A percentile compares a stretch with the other conserved stretches of the same genome.
These are phyloP conservation scores for Sarcophaga carnaria DNA, from an alignment of 2,888 invertebrate species.

Conservation along the genomic window DNA sequence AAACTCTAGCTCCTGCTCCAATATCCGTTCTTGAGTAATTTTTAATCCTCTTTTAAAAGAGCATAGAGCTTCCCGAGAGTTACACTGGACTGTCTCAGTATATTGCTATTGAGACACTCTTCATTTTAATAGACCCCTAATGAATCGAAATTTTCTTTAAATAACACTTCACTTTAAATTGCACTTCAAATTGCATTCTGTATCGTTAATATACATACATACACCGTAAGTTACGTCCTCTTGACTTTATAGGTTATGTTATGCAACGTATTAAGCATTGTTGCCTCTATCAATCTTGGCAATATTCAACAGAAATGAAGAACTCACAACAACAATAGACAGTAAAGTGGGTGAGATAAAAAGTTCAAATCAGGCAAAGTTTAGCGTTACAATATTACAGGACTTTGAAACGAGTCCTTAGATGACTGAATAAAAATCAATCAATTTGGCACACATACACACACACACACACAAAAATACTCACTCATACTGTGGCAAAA, in stretches of 20 bases:
- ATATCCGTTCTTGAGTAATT: no score
- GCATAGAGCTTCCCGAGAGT: no score
- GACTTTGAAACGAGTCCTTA: neutral
- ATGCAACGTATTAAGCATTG: slow-evolving; percentile 30
- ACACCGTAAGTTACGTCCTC: slow-evolving; percentile 8
- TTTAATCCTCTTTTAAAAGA: no score
- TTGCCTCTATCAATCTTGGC: slow-evolving; percentile 27
- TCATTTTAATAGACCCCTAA: no score
- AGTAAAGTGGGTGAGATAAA: slow-evolving; percentile 6
- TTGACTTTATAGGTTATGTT: slow-evolving; percentile 43
- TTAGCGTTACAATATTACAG: neutral
- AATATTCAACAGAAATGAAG: neutral
- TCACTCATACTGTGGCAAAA: neutral
- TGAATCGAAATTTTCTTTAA: no score
- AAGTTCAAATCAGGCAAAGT: slow-evolving; percentile 37
- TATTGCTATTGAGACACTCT: no score
- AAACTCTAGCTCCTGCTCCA: no score
- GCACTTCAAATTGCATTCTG: no score
- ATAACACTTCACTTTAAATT: no score
- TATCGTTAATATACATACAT: neutral
- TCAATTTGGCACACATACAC: slow-evolving; percentile 38
- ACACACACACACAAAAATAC: neutral
- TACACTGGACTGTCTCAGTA: no score
- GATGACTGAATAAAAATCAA: slow-evolving; percentile 47
- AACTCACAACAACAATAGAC: neutral